Conservation (phyloP, 2,113 vertebrate genomes). For the Cervus canadensis region DNA sequence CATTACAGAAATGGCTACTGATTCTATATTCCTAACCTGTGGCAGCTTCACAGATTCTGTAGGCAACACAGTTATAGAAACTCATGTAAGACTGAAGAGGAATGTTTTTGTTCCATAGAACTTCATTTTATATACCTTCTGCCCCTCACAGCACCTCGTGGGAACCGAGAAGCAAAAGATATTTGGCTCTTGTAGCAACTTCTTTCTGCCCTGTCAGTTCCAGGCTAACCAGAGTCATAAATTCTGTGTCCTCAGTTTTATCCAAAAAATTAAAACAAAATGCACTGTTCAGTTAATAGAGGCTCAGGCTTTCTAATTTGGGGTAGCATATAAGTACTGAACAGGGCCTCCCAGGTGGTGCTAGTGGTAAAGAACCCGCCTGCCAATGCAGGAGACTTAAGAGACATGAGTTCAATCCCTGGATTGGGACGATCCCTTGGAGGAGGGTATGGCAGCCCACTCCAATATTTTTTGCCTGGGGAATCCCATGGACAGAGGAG, state of each 20-base stretch:
- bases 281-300: neutral
- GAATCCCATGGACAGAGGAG: neutral
- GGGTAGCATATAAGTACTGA: conserved; percentile 28
- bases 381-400: neutral
- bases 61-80: conserved; percentile 73
- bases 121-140: conserved; percentile 59
- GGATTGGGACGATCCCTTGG: neutral
- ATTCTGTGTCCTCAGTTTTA: conserved; percentile 42
- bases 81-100: conserved; percentile 68
- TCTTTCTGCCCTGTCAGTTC: neutral
- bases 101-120: conserved; percentile 65
- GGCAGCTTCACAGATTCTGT: conserved; percentile 74
- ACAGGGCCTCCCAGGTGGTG: neutral
- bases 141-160: conserved; percentile 51
- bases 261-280: conserved; percentile 31
- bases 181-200: neutral
- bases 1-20: conserved; percentile 74
- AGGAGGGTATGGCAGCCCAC: neutral
- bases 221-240: conserved; percentile 20
- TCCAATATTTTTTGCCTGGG: neutral
- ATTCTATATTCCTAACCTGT: conserved; percentile 75
- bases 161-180: conserved; percentile 51
- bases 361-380: neutral
- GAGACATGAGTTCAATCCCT: neutral
- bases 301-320: conserved; percentile 40